Conservation (phyloP, 1,140 invertebrate species). For the Odontomachus brunneus region DNA sequence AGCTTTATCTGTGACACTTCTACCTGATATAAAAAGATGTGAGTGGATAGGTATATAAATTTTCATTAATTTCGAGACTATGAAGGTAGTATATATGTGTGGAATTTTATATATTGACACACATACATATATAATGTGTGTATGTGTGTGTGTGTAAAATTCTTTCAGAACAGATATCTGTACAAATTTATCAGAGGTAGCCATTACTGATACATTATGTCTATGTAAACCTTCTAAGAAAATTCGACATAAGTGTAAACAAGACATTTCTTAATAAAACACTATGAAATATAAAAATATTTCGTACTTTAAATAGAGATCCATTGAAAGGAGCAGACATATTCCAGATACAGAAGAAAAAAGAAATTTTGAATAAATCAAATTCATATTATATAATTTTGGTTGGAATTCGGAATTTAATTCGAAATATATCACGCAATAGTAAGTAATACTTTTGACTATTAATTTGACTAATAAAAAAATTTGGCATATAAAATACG, state of each 20-base stretch:
- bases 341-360: not conserved
- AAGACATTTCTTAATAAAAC: not conserved
- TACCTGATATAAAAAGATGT: not conserved
- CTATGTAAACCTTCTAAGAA: not conserved
- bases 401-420: not conserved
- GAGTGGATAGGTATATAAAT: slow-evolving; percentile 15
- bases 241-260: not conserved
- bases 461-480: not conserved
- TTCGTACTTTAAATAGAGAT: not conserved
- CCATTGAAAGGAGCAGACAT: not conserved
- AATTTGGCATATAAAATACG: not conserved
- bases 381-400: slow-evolving; percentile 8
- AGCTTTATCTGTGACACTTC: slow-evolving; percentile 90
- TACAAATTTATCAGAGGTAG: slow-evolving; percentile 2
- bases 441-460: not conserved
- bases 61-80: not conserved
- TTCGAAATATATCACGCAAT: not conserved
- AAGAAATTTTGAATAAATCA: not conserved
- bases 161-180: not conserved
- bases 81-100: not conserved
- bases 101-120: not conserved
- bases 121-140: too few relatives aligned
- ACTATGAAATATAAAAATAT: not conserved
- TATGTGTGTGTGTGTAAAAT: not conserved
- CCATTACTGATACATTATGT: not conserved